phyloP scores from a whole-genome alignment of 2,888 invertebrate species.

The Agonum fuliginosum region DNA sequence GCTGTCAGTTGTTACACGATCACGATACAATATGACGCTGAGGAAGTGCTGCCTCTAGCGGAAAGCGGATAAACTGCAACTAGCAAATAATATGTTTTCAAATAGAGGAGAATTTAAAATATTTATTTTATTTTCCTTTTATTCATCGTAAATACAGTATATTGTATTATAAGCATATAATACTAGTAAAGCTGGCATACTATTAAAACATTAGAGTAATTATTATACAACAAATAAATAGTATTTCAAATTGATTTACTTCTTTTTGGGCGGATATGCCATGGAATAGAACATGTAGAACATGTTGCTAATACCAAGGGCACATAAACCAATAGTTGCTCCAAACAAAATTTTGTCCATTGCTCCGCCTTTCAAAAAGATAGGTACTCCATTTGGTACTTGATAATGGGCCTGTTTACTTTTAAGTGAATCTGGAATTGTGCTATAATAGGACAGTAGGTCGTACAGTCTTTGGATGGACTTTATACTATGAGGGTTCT shows the following conservation, averaged over 20 bases:
- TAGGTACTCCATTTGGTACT: constrained; percentile 62
- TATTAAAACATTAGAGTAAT: too few species aligned
- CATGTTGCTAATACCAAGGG: constrained; percentile 70
- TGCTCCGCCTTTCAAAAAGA: constrained; percentile 63
- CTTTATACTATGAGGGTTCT: constrained; percentile 52
- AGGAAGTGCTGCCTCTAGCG: background rate
- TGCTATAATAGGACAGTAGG: constrained; percentile 39
- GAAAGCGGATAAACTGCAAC: background rate
- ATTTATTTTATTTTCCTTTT: constrained; percentile 4
- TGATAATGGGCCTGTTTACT: constrained; percentile 65
- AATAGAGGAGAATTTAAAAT: background rate
- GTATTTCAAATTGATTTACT: constrained; percentile 12
- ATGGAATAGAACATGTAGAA: constrained; percentile 49
- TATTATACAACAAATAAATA: constrained; percentile 15
- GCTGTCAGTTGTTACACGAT: background rate
- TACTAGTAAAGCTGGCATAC: too few species aligned
- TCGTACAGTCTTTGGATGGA: constrained; percentile 52
- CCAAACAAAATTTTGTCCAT: constrained; percentile 68
- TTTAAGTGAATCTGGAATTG: constrained; percentile 42
- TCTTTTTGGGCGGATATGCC: constrained; percentile 50
- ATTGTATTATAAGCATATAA: background rate
- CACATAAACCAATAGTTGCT: constrained; percentile 72
- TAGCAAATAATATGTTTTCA: background rate
- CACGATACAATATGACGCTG: background rate
- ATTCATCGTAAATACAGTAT: background rate